Percentiles rank a stretch among this genome's conserved stretches.
These are phyloP conservation scores for Scaptomyza hsui DNA, from an alignment of 1,140 invertebrate genomes.

Conservation along the genomic window DNA sequence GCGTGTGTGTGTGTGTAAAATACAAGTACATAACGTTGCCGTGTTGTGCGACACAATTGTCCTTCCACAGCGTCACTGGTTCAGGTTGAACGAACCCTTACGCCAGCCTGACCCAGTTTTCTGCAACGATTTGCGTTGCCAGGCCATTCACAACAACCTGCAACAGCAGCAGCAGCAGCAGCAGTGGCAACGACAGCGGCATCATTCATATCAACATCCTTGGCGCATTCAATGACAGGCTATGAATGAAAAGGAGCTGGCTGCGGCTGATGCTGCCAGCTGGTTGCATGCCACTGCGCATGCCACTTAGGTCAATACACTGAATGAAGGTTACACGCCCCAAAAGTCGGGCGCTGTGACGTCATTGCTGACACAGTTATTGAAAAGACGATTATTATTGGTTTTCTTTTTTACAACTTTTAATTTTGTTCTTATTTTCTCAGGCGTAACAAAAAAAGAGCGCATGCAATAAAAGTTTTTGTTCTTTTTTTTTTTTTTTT, in stretches of 20 bases:
- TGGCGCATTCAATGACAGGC: conserved; percentile 44
- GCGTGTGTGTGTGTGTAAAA: conserved; percentile 1
- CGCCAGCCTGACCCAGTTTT: conserved; percentile 66
- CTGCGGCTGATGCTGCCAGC: conserved; percentile 15
- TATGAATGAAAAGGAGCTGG: conserved; percentile 65
- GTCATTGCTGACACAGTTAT: conserved; percentile 74
- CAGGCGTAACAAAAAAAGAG: conserved; percentile 66
- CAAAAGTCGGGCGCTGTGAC: conserved; percentile 51
- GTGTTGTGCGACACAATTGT: conserved; percentile 69
- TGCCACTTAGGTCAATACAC: conserved; percentile 76
- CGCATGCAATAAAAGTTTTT: conserved; percentile 52
- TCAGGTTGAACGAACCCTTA: conserved; percentile 63
- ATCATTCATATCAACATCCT: conserved; percentile 21
- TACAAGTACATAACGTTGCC: conserved; percentile 38
- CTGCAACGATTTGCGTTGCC: conserved; percentile 23
- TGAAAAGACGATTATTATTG: conserved; percentile 8
- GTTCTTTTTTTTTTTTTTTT: conserved; percentile 7
- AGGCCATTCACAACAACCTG: conserved; percentile 51
- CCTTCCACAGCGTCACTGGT: conserved; percentile 50
- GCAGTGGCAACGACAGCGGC: conserved; percentile 12
- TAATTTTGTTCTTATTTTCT: conserved; percentile 16
- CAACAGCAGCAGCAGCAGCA: conserved; percentile 7
- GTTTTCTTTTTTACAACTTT: conserved; percentile 35
- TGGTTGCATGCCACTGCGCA: conserved; percentile 57
- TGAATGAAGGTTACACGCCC: conserved; percentile 57